Base-by-base conservation (phyloP, 2,797 vertebrate genomes). In the Avahi laniger region DNA sequence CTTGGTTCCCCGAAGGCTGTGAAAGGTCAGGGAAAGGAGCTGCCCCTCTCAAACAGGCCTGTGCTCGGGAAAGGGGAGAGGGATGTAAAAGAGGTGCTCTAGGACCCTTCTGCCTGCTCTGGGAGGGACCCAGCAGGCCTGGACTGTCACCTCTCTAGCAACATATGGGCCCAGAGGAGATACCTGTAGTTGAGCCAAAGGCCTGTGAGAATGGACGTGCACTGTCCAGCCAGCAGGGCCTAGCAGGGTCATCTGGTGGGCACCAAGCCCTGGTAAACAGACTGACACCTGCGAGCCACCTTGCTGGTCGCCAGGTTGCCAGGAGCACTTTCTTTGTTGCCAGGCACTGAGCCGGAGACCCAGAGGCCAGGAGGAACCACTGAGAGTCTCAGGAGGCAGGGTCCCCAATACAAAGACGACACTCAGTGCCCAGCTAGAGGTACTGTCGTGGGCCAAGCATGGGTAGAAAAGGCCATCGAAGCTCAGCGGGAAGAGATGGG, bases 11-110 rank as follows among this genome's bases (percentile, higher is more conserved):
- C 63, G 24, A 0, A 72, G 43, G 20, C 52, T n/a, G 63, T 33
- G 41, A 14, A 5, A 30, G 1, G 26, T 5, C 50, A 5, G 33
- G 28, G 13, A 24, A 41, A 0, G 0, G 24, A n/a, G 18, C 41
- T 46, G 72, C 24, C 30, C 33, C 70, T 63, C 75, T 70, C 35
- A 9, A 50, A 6, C 63, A 50, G 22, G 54, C 52, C 63, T 61
- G 35, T 17, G 52, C 57, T 65, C 22, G 17, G 70, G 59, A 33
- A 75, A 35, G 17, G n/a, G 63, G 33, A 17, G 9, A 46, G 9
- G 26, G 35, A 35, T 22, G 46, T 50, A 33, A 48, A 69, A 84
- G 59, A 54, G 17, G 10, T 46, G 33, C 67, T 30, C 33, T 12
- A 67, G 70, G 33, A 33, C 17, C 7, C 2, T 59, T 18, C 17